These are phyloP conservation scores for Cenopis cana DNA, from an alignment of 2,888 invertebrate species.

Conservation along the genomic window DNA sequence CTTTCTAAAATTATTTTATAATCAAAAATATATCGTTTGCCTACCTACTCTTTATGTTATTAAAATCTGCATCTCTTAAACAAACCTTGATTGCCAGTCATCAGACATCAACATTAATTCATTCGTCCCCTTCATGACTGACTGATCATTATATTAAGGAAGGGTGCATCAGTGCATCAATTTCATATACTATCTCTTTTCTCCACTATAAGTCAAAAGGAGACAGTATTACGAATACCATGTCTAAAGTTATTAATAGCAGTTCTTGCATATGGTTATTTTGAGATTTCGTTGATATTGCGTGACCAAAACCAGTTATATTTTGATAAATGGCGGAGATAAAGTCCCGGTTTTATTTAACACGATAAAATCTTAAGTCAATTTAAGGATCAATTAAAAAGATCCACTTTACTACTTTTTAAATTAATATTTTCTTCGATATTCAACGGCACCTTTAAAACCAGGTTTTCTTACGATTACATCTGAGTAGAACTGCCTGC, in stretches of 20 bases:
- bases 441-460: background rate
- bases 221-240: slow-evolving; percentile 11
- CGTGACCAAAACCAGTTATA: slow-evolving; percentile 38
- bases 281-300: slow-evolving; percentile 19
- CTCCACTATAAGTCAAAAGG: slow-evolving; percentile 1
- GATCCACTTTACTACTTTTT: slow-evolving; percentile 18
- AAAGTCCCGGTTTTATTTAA: slow-evolving; percentile 26
- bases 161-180: background rate
- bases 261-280: slow-evolving; percentile 30
- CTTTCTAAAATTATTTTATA: background rate
- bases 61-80: slow-evolving; percentile 22
- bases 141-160: slow-evolving; percentile 24
- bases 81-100: slow-evolving; percentile 34
- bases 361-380: slow-evolving; percentile 31
- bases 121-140: slow-evolving; percentile 11
- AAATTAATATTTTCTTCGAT: background rate
- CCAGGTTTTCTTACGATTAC: background rate
- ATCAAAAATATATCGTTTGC: background rate
- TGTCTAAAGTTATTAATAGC: slow-evolving; percentile 16
- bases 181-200: slow-evolving; percentile 19
- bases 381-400: slow-evolving; percentile 36
- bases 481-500: background rate
- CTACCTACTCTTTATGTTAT: background rate
- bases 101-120: slow-evolving; percentile 31
- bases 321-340: slow-evolving; percentile 34